These are phyloP conservation scores for Dicentrarchus labrax DNA, from an alignment of 2,113 vertebrate species.

Conservation along the genomic window DNA sequence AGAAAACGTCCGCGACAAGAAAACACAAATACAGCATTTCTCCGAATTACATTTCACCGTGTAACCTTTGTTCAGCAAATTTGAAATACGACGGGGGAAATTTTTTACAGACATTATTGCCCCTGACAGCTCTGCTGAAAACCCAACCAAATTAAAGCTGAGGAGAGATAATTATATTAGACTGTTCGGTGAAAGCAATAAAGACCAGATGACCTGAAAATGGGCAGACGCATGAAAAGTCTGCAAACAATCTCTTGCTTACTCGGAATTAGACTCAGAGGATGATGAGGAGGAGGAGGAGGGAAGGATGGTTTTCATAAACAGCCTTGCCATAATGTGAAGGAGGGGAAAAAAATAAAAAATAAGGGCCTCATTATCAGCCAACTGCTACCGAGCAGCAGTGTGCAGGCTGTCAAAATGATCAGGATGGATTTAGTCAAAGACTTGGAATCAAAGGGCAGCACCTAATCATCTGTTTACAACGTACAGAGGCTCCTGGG, in stretches of 20 bases:
- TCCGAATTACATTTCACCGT: slow-evolving; percentile 36
- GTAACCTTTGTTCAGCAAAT: slow-evolving; percentile 66
- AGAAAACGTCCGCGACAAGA: background rate
- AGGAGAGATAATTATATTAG: slow-evolving; percentile 48
- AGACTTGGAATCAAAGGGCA: slow-evolving; percentile 56
- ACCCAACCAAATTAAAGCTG: background rate
- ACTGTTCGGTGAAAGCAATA: slow-evolving; percentile 44
- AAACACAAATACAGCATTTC: slow-evolving; percentile 67
- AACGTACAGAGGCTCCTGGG: background rate
- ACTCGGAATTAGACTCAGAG: slow-evolving; percentile 27
- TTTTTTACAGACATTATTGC: slow-evolving; percentile 34
- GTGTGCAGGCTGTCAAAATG: slow-evolving; percentile 26
- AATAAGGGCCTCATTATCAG: slow-evolving; percentile 51
- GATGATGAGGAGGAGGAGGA: background rate
- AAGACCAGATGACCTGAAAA: slow-evolving; percentile 47
- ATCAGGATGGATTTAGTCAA: slow-evolving; percentile 60
- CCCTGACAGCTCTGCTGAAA: slow-evolving; percentile 45
- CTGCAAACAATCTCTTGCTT: slow-evolving; percentile 43
- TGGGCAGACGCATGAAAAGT: slow-evolving; percentile 36
- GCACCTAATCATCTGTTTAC: slow-evolving; percentile 61
- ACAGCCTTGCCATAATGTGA: slow-evolving; percentile 25
- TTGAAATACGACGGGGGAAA: background rate
- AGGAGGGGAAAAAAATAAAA: background rate
- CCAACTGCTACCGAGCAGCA: slow-evolving; percentile 30
- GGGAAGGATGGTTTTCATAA: slow-evolving; percentile 22